Evolutionary conservation across 2,797 vertebrate genomes (phyloP).

Genomic region (Anabas testudineus): DNA sequence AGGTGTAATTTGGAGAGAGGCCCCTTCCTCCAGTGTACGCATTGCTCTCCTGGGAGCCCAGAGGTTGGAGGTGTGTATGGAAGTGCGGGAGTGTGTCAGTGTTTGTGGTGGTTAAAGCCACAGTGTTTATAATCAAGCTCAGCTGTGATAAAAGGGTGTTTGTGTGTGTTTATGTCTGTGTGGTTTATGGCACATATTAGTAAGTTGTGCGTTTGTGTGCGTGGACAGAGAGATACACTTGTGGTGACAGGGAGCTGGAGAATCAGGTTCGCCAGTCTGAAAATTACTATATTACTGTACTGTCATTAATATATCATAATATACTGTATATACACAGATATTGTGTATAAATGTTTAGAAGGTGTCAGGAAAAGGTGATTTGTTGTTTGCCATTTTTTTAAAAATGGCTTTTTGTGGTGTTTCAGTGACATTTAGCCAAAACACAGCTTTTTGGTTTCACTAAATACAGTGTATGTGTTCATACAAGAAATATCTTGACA

Average conservation of each 20-base stretch:
- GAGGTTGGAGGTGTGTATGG: conserved; percentile 44
- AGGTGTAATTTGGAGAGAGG: conserved; percentile 76
- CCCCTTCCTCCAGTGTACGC: conserved; percentile 61
- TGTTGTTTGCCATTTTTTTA: too few species aligned
- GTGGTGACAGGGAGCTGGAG: conserved; percentile 18
- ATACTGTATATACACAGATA: too few species aligned
- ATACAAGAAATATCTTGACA: too few species aligned
- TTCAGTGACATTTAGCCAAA: too few species aligned
- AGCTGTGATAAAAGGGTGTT: conserved; percentile 67
- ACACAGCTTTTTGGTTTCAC: too few species aligned
- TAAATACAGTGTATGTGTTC: too few species aligned
- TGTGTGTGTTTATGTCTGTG: conserved; percentile 64
- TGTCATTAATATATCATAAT: too few species aligned
- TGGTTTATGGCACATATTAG: conserved; percentile 66
- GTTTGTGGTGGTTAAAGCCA: conserved; percentile 54
- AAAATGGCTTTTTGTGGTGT: too few species aligned
- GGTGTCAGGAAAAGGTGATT: too few species aligned
- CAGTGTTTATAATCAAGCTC: conserved; percentile 76
- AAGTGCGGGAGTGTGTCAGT: conserved; percentile 32
- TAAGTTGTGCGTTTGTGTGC: conserved; percentile 34
- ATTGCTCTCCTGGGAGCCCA: conserved; percentile 73
- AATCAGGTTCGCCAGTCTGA: conserved; percentile 5
- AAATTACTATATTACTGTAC: too few species aligned
- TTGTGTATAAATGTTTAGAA: too few species aligned
- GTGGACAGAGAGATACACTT: conserved; percentile 36